phyloP scores from a whole-genome alignment of 1,140 invertebrate genomes.

The Eulimnadia texana region DNA sequence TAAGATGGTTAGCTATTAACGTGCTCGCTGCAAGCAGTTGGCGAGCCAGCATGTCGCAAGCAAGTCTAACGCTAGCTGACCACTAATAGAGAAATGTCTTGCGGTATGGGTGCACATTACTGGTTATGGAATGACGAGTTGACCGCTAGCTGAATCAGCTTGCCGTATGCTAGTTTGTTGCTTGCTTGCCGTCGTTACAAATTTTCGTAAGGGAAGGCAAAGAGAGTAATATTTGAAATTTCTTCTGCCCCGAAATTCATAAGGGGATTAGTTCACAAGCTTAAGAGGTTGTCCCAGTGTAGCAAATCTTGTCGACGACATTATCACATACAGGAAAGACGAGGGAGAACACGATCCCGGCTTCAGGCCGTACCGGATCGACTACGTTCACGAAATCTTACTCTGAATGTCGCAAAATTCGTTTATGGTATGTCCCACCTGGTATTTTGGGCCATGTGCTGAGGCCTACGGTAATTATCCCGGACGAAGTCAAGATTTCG shows the following conservation, averaged over 20 bases:
- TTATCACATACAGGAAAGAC: constrained; percentile 20
- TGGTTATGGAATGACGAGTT: too few species aligned
- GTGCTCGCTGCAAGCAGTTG: too few species aligned
- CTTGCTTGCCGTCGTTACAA: too few species aligned
- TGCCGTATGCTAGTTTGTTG: too few species aligned
- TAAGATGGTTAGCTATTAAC: too few species aligned
- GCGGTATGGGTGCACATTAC: too few species aligned
- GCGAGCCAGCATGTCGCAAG: too few species aligned
- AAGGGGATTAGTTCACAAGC: constrained; percentile 14
- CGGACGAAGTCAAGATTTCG: constrained; percentile 1
- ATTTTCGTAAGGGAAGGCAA: too few species aligned
- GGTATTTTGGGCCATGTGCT: constrained; percentile 21
- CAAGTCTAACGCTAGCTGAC: too few species aligned
- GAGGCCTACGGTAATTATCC: constrained; percentile 13
- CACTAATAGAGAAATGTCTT: too few species aligned
- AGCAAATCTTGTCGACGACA: constrained; percentile 18
- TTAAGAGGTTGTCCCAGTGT: constrained; percentile 7
- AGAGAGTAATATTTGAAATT: constrained; percentile 21
- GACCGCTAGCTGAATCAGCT: too few species aligned
- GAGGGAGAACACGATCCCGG: constrained; percentile 18
- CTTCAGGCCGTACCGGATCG: constrained; percentile 14
- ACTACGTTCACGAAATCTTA: constrained; percentile 18
- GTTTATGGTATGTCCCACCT: constrained; percentile 16
- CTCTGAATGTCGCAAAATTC: constrained; percentile 20
- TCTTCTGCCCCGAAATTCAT: constrained; percentile 19